Conservation (phyloP, 2,888 invertebrate species). For the Phymatocera aterrima region DNA sequence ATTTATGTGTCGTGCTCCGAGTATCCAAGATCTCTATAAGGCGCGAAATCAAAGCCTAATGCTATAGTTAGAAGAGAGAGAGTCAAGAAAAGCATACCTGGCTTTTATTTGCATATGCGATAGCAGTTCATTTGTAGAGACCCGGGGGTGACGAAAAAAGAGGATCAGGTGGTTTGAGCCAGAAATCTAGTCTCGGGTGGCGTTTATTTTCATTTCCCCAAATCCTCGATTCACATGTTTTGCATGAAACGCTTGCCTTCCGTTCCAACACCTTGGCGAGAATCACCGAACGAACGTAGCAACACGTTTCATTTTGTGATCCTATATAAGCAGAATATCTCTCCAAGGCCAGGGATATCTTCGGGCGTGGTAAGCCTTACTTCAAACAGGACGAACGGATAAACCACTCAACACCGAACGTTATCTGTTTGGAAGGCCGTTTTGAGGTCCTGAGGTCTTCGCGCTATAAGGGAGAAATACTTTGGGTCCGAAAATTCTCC, state of each 20-base stretch:
- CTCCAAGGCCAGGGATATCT: conserved; percentile 54
- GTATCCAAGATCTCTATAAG: not conserved
- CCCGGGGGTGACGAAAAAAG: not conserved
- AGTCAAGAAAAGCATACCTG: not conserved
- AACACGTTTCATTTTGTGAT: conserved; percentile 25
- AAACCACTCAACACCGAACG: conserved; percentile 60
- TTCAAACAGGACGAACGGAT: conserved; percentile 62
- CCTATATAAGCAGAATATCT: conserved; percentile 47
- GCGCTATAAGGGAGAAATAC: conserved; percentile 34
- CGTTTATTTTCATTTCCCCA: conserved; percentile 44
- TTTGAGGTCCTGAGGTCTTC: conserved; percentile 35
- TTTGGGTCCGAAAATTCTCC: conserved; percentile 27
- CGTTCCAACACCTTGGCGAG: conserved; percentile 11
- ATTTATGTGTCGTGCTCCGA: not conserved
- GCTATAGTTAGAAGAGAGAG: not conserved
- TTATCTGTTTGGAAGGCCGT: conserved; percentile 63
- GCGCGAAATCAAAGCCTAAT: not conserved
- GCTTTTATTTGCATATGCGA: not conserved
- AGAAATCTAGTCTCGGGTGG: not conserved
- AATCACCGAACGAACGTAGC: conserved; percentile 22
- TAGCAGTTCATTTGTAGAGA: not conserved
- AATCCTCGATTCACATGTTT: conserved; percentile 33
- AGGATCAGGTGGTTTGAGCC: not conserved
- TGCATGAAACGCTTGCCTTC: conserved; percentile 38
- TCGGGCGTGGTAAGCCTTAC: conserved; percentile 60